Conservation (phyloP, 2,797 vertebrate species). For the Neopelma chrysocephalum region DNA sequence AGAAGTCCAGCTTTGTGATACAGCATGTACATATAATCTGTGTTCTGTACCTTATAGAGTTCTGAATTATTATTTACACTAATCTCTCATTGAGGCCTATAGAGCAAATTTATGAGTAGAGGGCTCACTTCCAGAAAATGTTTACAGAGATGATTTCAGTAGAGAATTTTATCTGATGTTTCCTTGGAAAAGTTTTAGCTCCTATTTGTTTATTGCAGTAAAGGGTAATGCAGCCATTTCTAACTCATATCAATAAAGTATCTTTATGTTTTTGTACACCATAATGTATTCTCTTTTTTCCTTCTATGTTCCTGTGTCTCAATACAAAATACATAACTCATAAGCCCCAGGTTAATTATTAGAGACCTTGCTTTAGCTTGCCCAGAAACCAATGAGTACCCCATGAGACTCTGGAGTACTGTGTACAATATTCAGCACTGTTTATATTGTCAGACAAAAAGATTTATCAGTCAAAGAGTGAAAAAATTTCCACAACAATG, state of each 20-base stretch:
- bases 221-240: background rate
- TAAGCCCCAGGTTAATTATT: background rate
- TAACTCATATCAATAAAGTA: background rate
- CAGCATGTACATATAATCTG: background rate
- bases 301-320: background rate
- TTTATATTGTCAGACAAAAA: background rate
- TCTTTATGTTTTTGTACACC: background rate
- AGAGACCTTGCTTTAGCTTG: background rate
- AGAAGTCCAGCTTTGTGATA: background rate
- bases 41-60: background rate
- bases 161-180: background rate
- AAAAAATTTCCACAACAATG: background rate
- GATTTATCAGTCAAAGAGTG: background rate
- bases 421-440: background rate
- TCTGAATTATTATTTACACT: background rate
- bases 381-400: background rate
- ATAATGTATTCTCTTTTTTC: background rate
- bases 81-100: background rate
- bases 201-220: background rate
- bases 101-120: background rate
- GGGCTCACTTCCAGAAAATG: background rate
- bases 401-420: background rate
- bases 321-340: background rate
- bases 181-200: background rate
- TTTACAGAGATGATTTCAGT: background rate